Evolutionary conservation across 2,113 vertebrate genomes (phyloP).

Genomic region (Gymnobelideus leadbeateri): DNA sequence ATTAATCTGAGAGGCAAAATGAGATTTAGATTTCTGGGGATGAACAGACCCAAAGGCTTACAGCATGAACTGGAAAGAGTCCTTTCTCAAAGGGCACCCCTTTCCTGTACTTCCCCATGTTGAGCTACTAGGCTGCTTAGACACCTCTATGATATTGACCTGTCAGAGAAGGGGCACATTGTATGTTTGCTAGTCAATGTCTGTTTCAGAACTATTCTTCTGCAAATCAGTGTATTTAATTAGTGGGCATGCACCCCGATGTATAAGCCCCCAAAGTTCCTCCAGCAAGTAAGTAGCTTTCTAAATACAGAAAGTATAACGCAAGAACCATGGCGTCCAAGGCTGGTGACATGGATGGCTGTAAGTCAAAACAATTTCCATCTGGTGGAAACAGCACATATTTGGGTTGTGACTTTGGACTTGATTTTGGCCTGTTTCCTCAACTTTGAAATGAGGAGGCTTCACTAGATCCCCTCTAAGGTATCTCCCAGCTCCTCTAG

Average conservation of each 20-base stretch:
- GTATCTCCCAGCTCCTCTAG: background rate
- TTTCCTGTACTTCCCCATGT: background rate
- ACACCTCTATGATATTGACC: too few species aligned
- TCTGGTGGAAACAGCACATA: background rate
- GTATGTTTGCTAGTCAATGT: background rate
- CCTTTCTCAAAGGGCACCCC: background rate
- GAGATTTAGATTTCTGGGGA: background rate
- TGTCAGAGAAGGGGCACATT: background rate
- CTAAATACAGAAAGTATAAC: background rate
- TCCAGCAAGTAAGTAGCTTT: background rate
- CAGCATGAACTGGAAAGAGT: background rate
- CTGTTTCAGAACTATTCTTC: background rate
- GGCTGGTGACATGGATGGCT: background rate
- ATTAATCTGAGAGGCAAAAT: background rate
- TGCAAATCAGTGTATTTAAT: background rate
- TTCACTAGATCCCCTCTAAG: background rate
- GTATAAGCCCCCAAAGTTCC: background rate
- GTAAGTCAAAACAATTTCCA: background rate
- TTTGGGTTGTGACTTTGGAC: background rate
- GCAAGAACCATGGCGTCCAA: background rate
- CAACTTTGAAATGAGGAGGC: background rate
- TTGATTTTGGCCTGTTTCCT: background rate
- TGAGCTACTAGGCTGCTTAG: background rate
- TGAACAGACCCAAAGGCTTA: background rate
- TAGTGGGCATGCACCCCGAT: background rate